Evolutionary conservation across 2,797 vertebrate species (phyloP).

Genomic region (Coccyzus lansbergi): DNA sequence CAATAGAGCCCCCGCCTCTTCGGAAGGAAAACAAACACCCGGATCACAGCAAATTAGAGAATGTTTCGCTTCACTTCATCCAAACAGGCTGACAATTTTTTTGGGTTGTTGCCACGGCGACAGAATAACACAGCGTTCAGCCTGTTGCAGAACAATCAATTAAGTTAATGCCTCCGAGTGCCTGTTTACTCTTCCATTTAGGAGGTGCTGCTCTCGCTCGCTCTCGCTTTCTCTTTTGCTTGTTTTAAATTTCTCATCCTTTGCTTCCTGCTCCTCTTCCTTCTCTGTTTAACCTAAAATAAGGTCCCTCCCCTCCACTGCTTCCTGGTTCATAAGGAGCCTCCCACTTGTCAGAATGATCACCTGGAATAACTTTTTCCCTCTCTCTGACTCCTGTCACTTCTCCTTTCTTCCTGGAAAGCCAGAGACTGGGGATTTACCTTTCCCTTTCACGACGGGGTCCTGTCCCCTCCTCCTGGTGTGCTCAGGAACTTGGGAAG

Average conservation of each 20-base stretch:
- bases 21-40: conserved; percentile 73
- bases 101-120: conserved; percentile 87
- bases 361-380: conserved; percentile 8
- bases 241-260: conserved; percentile 22
- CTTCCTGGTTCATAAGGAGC: not conserved
- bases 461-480: not conserved
- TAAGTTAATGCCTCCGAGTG: conserved; percentile 85
- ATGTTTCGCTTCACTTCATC: conserved; percentile 88
- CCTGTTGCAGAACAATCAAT: conserved; percentile 89
- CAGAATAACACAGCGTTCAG: conserved; percentile 85
- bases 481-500: not conserved
- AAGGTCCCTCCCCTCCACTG: not conserved
- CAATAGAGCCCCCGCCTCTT: conserved; percentile 68
- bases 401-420: not conserved
- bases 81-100: conserved; percentile 86
- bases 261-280: not conserved
- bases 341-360: not conserved
- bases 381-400: not conserved
- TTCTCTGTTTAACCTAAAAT: not conserved
- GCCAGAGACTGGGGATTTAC: not conserved
- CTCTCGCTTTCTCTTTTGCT: not conserved
- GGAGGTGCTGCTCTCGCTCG: conserved; percentile 49
- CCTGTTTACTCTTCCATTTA: conserved; percentile 81
- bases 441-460: not conserved
- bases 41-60: conserved; percentile 75